Percentiles rank a stretch among this genome's conserved stretches.
phyloP scores from a whole-genome alignment of 2,888 invertebrate species.

The Acleris laterana region DNA sequence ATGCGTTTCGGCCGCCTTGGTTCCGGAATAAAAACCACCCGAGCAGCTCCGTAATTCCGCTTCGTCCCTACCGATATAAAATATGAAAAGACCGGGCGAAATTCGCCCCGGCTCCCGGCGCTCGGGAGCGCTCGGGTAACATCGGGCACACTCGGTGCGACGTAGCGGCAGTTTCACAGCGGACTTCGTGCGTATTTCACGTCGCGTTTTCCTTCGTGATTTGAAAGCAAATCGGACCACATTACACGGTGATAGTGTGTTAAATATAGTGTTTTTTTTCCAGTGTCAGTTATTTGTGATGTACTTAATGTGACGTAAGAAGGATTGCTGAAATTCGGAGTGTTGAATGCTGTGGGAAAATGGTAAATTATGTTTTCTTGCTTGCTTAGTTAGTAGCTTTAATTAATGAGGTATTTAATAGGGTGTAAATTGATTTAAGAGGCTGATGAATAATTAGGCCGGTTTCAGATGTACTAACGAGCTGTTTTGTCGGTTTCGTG shows the following conservation, averaged over 20 bases:
- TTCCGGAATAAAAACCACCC: conserved; percentile 77
- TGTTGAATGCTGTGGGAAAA: conserved; percentile 74
- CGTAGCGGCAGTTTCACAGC: conserved; percentile 78
- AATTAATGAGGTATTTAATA: conserved; percentile 42
- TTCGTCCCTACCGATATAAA: conserved; percentile 78
- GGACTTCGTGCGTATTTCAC: conserved; percentile 56
- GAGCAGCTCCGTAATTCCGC: conserved; percentile 80
- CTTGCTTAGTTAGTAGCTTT: conserved; percentile 54
- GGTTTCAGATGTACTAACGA: conserved; percentile 36
- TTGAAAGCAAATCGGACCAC: conserved; percentile 43
- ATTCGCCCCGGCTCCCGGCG: conserved; percentile 64
- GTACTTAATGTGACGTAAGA: conserved; percentile 67
- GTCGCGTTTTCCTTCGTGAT: conserved; percentile 45
- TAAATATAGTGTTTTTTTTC: conserved; percentile 53
- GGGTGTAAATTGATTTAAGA: conserved; percentile 31
- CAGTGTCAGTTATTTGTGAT: conserved; percentile 51
- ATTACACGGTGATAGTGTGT: conserved; percentile 68
- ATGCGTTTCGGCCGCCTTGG: conserved; percentile 65
- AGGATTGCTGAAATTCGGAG: conserved; percentile 47
- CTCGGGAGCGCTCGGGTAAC: conserved; percentile 50
- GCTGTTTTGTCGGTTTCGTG: conserved; percentile 18
- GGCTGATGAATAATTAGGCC: conserved; percentile 30
- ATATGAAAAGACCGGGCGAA: conserved; percentile 81
- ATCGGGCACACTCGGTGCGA: conserved; percentile 63
- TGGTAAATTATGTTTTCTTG: conserved; percentile 67